phyloP scores from a whole-genome alignment of 2,888 invertebrate genomes.

The Volucella inanis region DNA sequence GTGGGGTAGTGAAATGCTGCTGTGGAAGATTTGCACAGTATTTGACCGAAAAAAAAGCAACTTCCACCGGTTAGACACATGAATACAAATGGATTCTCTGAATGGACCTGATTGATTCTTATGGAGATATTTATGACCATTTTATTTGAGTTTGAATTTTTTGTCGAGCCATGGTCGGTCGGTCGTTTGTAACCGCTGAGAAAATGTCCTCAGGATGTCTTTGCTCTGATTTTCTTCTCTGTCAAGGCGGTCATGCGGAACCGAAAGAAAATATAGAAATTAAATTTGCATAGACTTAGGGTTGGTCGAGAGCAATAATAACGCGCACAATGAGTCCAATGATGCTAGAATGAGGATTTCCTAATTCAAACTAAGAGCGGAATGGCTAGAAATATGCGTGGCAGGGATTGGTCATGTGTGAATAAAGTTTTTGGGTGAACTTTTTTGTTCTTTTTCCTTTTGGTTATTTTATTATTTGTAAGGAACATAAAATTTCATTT shows the following conservation, averaged over 20 bases:
- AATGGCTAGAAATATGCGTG: conserved; percentile 1
- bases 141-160: conserved; percentile 75
- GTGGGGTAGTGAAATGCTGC: conserved; percentile 71
- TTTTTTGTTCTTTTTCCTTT: conserved; percentile 18
- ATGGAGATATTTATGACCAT: conserved; percentile 76
- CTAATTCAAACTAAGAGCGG: neutral
- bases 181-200: conserved; percentile 57
- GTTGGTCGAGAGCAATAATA: conserved; percentile 67
- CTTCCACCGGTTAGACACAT: conserved; percentile 76
- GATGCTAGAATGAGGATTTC: conserved; percentile 21
- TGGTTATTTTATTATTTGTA: conserved; percentile 71
- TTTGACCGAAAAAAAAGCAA: conserved; percentile 36
- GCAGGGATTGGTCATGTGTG: conserved; percentile 65
- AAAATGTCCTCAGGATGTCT: conserved; percentile 63
- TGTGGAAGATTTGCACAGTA: conserved; percentile 62
- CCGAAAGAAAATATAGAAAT: conserved; percentile 74
- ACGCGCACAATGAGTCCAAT: conserved; percentile 67
- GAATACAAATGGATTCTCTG: conserved; percentile 82
- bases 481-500: conserved; percentile 65
- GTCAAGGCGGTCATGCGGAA: conserved; percentile 68
- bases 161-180: conserved; percentile 4
- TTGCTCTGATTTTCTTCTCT: conserved; percentile 14
- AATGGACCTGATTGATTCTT: conserved; percentile 82
- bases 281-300: conserved; percentile 75
- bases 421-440: conserved; percentile 49